Percentiles rank a stretch among this genome's conserved stretches.
phyloP scores from a whole-genome alignment of 2,888 invertebrate genomes.

The Glaucopsyche alexis region DNA sequence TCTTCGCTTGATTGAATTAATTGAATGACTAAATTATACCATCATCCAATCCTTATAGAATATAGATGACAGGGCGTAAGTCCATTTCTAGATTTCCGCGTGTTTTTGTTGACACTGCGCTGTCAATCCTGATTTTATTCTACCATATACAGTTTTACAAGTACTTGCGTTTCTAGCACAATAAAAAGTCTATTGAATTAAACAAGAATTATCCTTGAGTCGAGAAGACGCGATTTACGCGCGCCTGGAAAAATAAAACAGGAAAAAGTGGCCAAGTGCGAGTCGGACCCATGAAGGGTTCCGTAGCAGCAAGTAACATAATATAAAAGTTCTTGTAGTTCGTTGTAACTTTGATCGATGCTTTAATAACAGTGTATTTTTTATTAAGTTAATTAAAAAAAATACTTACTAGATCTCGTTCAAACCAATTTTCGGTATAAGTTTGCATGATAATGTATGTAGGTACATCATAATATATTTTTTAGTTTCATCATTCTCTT shows the following conservation, averaged over 20 bases:
- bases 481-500: too few relatives aligned
- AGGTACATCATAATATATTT: too few relatives aligned
- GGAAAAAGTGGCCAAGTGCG: too few relatives aligned
- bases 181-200: constrained; percentile 19
- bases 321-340: too few relatives aligned
- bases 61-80: not conserved
- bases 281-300: too few relatives aligned
- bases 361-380: too few relatives aligned
- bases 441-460: too few relatives aligned
- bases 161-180: not conserved
- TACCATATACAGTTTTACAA: constrained; percentile 3
- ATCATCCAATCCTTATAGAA: not conserved
- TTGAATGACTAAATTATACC: not conserved
- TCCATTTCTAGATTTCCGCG: not conserved
- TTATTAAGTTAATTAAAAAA: too few relatives aligned
- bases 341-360: too few relatives aligned
- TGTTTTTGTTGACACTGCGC: not conserved
- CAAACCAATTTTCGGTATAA: too few relatives aligned
- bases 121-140: constrained; percentile 1
- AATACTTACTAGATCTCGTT: too few relatives aligned
- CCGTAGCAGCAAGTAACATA: too few relatives aligned
- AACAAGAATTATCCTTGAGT: constrained; percentile 9
- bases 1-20: not conserved
- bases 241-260: not conserved
- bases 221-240: not conserved